phyloP scores from a whole-genome alignment of 2,888 invertebrate genomes.

The Spatulosminthurus flaviceps region DNA sequence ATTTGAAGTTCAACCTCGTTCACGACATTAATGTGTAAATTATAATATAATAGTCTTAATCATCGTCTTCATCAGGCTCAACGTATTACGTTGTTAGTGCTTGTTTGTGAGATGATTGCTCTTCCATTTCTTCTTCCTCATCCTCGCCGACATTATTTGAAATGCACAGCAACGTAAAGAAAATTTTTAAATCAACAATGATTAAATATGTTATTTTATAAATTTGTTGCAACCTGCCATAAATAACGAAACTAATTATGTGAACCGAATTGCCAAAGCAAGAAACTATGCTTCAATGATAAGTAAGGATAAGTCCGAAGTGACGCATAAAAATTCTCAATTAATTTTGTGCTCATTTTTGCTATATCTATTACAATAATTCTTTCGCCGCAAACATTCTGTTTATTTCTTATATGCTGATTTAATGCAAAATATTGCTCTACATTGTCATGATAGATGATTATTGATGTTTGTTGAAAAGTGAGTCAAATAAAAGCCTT shows the following conservation, averaged over 20 bases:
- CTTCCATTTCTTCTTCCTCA: conserved; percentile 30
- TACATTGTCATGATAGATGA: not conserved
- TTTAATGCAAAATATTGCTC: conserved; percentile 8
- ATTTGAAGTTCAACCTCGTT: conserved; percentile 25
- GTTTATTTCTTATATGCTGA: not conserved
- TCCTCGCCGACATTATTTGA: conserved; percentile 16
- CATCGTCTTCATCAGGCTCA: not conserved
- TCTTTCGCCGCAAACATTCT: not conserved
- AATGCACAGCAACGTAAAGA: conserved; percentile 23
- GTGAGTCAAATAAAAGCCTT: conserved; percentile 18
- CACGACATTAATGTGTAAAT: not conserved
- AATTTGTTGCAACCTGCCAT: conserved; percentile 37
- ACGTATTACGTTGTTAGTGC: conserved; percentile 18
- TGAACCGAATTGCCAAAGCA: conserved; percentile 40
- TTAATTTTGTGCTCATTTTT: not conserved
- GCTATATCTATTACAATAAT: not conserved
- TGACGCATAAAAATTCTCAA: conserved; percentile 8
- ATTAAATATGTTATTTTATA: conserved; percentile 19
- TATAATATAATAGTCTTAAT: not conserved
- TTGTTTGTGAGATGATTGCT: not conserved
- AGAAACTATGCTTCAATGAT: conserved; percentile 34
- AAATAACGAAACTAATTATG: conserved; percentile 30
- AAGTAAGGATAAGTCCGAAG: conserved; percentile 1
- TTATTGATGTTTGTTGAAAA: conserved; percentile 15
- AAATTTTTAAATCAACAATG: conserved; percentile 29